Conservation (phyloP, 2,113 vertebrate species). For the Indicator maculatus region DNA sequence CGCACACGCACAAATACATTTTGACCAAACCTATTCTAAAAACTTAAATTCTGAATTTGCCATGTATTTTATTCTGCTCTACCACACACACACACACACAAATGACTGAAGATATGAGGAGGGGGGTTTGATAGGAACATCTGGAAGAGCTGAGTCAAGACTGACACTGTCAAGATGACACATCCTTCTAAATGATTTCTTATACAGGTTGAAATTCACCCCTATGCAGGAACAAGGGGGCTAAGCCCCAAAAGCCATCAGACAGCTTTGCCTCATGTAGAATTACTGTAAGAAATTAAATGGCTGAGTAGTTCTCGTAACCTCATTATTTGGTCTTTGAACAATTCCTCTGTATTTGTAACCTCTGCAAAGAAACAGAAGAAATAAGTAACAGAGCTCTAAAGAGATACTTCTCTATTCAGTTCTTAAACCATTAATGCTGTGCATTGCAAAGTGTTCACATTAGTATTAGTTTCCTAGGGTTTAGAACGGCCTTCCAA, state of each 20-base stretch:
- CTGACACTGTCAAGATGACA: rapidly evolving
- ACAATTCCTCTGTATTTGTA: not conserved
- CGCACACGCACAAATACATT: not conserved
- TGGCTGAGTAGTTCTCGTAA: not conserved
- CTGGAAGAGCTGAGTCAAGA: not conserved
- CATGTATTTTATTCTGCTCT: not conserved
- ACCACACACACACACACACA: not conserved
- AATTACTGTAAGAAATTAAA: not conserved
- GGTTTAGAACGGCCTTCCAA: not conserved
- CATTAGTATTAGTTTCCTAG: not conserved
- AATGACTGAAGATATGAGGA: not conserved
- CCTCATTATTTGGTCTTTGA: not conserved
- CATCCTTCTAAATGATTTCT: not conserved
- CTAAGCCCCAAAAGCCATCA: not conserved
- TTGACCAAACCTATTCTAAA: not conserved
- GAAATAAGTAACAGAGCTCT: not conserved
- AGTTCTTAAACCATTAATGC: not conserved
- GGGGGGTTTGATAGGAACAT: not conserved
- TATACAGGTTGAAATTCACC: not conserved
- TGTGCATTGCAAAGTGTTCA: not conserved
- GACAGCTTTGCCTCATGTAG: not conserved
- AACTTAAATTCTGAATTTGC: not conserved
- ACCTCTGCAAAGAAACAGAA: not conserved
- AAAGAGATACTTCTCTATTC: not conserved
- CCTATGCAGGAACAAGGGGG: not conserved